Percentiles rank a stretch among this genome's conserved stretches.
phyloP scores from a whole-genome alignment of 2,113 vertebrate genomes.

The Alexandromys fortis region DNA sequence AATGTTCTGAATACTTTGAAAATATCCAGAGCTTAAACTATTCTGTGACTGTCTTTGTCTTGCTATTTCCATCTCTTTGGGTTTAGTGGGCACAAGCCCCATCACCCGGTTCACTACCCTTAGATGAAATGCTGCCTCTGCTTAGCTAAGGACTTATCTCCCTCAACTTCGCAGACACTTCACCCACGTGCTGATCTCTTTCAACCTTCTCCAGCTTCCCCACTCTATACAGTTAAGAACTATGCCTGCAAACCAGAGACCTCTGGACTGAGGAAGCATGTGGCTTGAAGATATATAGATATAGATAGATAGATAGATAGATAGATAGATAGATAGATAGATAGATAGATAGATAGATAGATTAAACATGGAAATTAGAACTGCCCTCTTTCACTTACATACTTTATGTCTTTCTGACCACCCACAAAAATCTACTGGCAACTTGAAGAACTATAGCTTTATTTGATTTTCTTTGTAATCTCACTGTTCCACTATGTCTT shows the following conservation, averaged over 20 bases:
- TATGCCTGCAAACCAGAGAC: conserved; percentile 64
- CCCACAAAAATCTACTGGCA: conserved; percentile 38
- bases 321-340: too few relatives aligned
- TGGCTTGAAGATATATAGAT: conserved; percentile 70
- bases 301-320: too few relatives aligned
- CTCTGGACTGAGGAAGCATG: conserved; percentile 38
- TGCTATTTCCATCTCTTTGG: conserved; percentile 19
- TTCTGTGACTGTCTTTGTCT: conserved; percentile 51
- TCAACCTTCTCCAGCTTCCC: conserved; percentile 22
- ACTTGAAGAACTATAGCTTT: conserved; percentile 32
- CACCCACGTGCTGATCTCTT: conserved; percentile 63
- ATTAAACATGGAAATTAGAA: conserved; percentile 52
- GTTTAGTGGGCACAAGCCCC: not conserved
- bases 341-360: too few relatives aligned
- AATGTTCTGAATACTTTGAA: conserved; percentile 66
- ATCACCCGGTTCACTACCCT: conserved; percentile 40
- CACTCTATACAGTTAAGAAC: conserved; percentile 59
- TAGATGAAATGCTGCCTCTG: conserved; percentile 65
- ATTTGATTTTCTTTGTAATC: conserved; percentile 29
- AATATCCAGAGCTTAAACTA: conserved; percentile 61
- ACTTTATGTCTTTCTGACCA: conserved; percentile 53
- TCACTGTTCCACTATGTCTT: conserved; percentile 32
- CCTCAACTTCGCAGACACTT: conserved; percentile 60
- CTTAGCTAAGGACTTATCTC: conserved; percentile 69
- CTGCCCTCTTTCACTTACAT: conserved; percentile 49